These are phyloP conservation scores for Philhelius pedissequus DNA, from an alignment of 2,888 invertebrate species.

Conservation along the genomic window DNA sequence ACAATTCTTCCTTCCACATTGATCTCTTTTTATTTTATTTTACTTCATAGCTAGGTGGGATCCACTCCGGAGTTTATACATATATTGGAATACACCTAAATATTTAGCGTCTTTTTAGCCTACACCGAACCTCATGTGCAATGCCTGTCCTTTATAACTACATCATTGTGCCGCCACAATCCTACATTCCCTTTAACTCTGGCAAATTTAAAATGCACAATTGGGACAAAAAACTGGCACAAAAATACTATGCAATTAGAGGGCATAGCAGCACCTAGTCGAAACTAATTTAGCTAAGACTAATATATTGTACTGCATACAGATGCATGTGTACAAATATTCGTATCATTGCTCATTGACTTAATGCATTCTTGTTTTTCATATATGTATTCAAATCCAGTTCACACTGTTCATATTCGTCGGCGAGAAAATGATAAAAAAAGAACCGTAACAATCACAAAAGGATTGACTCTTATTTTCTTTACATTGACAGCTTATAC, in stretches of 20 bases:
- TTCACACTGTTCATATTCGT: background rate
- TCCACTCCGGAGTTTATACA: background rate
- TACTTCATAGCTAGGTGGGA: slow-evolving; percentile 28
- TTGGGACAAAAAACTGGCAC: slow-evolving; percentile 57
- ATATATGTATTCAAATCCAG: background rate
- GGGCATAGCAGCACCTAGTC: slow-evolving; percentile 47
- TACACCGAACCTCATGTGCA: slow-evolving; percentile 33
- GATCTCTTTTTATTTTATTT: slow-evolving; percentile 34
- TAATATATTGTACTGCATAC: no score
- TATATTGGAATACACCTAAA: background rate
- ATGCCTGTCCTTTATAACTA: slow-evolving; percentile 39
- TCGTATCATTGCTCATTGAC: background rate
- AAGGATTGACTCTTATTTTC: background rate
- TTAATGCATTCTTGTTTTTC: slow-evolving; percentile 9
- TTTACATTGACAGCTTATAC: no score
- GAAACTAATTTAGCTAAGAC: slow-evolving; percentile 18
- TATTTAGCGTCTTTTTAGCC: slow-evolving; percentile 34
- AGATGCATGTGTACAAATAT: no score
- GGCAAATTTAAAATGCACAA: slow-evolving; percentile 65
- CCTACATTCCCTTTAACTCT: slow-evolving; percentile 4
- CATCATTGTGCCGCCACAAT: background rate
- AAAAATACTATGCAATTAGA: slow-evolving; percentile 30
- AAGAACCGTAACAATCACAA: no score
- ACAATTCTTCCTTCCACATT: slow-evolving; percentile 23
- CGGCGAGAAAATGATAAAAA: no score